Conservation (phyloP, 2,797 vertebrate species). For the Microtus californicus region DNA sequence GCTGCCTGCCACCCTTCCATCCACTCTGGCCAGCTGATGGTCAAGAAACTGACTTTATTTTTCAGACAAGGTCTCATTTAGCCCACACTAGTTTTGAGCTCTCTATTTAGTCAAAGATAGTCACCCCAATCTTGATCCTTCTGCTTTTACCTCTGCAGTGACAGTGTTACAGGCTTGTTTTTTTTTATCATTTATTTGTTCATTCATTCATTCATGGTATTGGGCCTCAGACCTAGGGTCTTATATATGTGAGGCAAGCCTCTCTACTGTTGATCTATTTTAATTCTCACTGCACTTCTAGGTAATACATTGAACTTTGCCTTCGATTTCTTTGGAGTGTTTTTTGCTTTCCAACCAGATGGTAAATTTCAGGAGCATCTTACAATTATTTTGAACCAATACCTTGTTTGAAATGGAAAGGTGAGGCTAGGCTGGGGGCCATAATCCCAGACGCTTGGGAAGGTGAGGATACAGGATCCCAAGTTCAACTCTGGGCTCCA, state of each 20-base stretch:
- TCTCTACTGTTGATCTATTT: neutral
- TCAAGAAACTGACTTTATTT: neutral
- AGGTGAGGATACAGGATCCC: neutral
- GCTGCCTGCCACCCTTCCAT: fast-evolving
- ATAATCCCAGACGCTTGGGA: neutral
- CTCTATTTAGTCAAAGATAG: neutral
- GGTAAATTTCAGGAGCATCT: neutral
- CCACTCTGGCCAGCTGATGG: neutral
- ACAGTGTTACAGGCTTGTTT: neutral
- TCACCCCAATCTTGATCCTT: neutral
- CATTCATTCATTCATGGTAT: neutral
- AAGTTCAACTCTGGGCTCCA: neutral
- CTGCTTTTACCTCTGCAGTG: neutral
- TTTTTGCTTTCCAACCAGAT: neutral
- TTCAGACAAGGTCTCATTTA: neutral
- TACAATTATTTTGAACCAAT: neutral
- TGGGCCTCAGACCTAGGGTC: neutral
- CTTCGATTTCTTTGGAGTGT: neutral
- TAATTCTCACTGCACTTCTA: neutral
- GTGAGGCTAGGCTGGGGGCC: neutral
- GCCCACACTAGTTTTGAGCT: neutral
- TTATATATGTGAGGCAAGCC: neutral
- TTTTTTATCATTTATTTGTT: neutral
- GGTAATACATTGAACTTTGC: neutral
- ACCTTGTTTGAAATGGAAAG: neutral